Evolutionary conservation across 2,113 vertebrate genomes (phyloP).

Genomic region (Trematomus loennbergii): DNA sequence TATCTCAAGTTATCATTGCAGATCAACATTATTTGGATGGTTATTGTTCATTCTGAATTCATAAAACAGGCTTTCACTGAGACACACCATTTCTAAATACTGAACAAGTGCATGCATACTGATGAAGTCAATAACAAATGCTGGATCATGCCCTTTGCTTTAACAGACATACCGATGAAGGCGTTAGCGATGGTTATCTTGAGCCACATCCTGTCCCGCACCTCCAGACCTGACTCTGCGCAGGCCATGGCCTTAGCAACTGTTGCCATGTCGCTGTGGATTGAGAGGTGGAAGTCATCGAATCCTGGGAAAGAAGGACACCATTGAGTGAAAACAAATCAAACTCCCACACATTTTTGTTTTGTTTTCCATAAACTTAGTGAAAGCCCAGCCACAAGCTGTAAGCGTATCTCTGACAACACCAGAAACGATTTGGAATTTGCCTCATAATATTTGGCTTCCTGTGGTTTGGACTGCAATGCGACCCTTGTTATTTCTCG

Average conservation of each 20-base stretch:
- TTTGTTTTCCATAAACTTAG: constrained; percentile 2
- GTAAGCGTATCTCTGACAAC: neutral
- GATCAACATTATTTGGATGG: no score
- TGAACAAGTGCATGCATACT: constrained; percentile 4
- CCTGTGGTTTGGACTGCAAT: constrained; percentile 48
- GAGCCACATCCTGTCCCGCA: constrained; percentile 93
- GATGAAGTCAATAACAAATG: constrained; percentile 16
- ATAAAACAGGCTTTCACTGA: no score
- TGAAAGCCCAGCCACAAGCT: neutral
- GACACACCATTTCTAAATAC: neutral
- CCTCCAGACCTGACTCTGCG: constrained; percentile 95
- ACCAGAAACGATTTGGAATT: constrained; percentile 48
- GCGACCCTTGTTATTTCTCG: constrained; percentile 2
- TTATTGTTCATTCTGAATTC: no score
- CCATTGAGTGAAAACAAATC: no score
- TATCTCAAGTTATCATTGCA: no score
- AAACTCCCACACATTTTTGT: neutral
- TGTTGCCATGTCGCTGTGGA: constrained; percentile 98
- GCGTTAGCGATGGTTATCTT: constrained; percentile 85
- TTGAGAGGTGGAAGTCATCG: constrained; percentile 98
- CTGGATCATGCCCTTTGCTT: neutral
- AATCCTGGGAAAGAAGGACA: constrained; percentile 85
- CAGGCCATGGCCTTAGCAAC: constrained; percentile 99
- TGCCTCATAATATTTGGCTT: constrained; percentile 57
- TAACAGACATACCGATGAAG: constrained; percentile 78